These are phyloP conservation scores for Chrysogorgia sp. DNA, from an alignment of 92 coral and sea anemone species.

Conservation along the genomic window DNA sequence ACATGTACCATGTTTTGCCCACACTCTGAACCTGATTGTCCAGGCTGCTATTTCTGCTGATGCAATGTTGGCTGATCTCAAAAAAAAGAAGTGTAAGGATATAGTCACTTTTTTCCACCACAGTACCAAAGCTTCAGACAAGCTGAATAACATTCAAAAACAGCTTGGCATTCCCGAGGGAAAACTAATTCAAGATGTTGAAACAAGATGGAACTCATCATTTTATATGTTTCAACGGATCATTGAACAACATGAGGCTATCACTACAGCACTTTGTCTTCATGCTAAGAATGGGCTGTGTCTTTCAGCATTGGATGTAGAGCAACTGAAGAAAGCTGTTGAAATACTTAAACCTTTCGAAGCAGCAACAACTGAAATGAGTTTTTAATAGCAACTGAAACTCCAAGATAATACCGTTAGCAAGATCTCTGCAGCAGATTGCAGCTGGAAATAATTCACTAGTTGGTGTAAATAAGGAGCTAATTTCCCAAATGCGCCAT, in stretches of 20 bases:
- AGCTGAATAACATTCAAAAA: constrained; percentile 33
- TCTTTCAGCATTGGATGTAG: constrained; percentile 40
- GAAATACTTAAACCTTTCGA: constrained; percentile 46
- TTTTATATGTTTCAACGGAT: constrained; percentile 37
- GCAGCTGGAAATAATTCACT: neutral
- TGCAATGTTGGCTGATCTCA: constrained; percentile 32
- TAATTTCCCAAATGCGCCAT: constrained; percentile 37
- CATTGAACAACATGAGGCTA: constrained; percentile 47
- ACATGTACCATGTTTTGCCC: constrained; percentile 48
- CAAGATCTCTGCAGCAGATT: constrained; percentile 38
- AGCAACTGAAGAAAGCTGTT: constrained; percentile 29
- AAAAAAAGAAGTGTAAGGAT: constrained; percentile 20
- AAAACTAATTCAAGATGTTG: constrained; percentile 22
- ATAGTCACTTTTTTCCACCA: constrained; percentile 28
- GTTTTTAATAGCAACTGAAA: constrained; percentile 10
- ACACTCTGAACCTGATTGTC: constrained; percentile 38
- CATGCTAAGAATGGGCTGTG: constrained; percentile 33
- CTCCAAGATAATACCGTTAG: constrained; percentile 43
- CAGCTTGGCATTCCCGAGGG: constrained; percentile 24
- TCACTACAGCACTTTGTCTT: constrained; percentile 51
- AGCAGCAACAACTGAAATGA: constrained; percentile 34
- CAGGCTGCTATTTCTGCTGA: constrained; percentile 30
- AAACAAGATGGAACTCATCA: constrained; percentile 44
- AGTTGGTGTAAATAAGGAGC: constrained; percentile 6
- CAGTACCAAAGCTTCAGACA: constrained; percentile 41